A percentile compares a stretch with the other conserved stretches of the same genome.
These are phyloP conservation scores for Sinocyclocheilus grahami DNA, from an alignment of 2,113 vertebrate species.

Conservation along the genomic window DNA sequence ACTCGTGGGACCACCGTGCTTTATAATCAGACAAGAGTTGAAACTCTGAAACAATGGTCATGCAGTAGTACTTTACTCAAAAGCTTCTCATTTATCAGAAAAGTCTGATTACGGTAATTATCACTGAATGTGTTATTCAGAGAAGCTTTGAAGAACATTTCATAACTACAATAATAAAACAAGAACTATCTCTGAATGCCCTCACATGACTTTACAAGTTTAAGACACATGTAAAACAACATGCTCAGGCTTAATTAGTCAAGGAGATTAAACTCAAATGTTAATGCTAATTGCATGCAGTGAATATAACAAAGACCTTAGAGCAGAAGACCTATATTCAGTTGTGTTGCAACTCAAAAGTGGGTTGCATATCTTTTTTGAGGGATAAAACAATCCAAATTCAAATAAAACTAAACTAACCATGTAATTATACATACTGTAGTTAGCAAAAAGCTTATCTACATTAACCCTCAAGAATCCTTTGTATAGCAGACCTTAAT, in stretches of 20 bases:
- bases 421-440: background rate
- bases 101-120: constrained; percentile 17
- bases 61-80: background rate
- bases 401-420: background rate
- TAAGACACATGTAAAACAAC: background rate
- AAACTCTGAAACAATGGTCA: constrained; percentile 22
- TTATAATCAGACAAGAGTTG: constrained; percentile 13
- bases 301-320: background rate
- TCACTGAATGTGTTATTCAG: constrained; percentile 8
- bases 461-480: too few relatives aligned
- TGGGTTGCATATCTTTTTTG: background rate
- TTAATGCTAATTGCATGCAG: background rate
- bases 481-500: too few relatives aligned
- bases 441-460: background rate
- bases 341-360: background rate
- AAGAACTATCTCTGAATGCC: background rate
- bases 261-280: background rate
- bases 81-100: constrained; percentile 17
- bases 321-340: background rate
- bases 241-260: constrained; percentile 10
- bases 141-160: background rate
- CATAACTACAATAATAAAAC: background rate
- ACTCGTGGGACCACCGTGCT: background rate
- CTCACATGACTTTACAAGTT: background rate
- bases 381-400: background rate